These are phyloP conservation scores for Volucella bombylans DNA, from an alignment of 2,888 invertebrate species.

Conservation along the genomic window DNA sequence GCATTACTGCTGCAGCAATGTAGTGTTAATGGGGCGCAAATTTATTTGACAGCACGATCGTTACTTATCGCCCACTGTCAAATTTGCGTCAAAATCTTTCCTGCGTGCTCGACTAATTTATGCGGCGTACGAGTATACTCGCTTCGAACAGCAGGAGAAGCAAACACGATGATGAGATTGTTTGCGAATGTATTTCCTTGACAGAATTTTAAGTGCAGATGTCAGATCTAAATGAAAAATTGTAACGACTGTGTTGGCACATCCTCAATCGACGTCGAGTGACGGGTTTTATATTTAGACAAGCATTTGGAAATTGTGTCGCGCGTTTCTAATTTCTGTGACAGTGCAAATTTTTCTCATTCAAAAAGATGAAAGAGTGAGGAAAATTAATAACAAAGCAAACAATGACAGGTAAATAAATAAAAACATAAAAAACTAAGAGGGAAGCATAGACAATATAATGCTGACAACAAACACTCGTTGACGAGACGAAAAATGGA, in stretches of 20 bases:
- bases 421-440: slow-evolving; percentile 10
- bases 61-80: slow-evolving; percentile 74
- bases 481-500: slow-evolving; percentile 59
- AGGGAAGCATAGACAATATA: slow-evolving; percentile 22
- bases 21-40: slow-evolving; percentile 72
- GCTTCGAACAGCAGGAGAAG: slow-evolving; percentile 17
- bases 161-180: slow-evolving; percentile 50
- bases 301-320: slow-evolving; percentile 62
- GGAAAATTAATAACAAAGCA: slow-evolving; percentile 60
- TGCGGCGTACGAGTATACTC: slow-evolving; percentile 35
- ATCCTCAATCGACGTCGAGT: slow-evolving; percentile 65
- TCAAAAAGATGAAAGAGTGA: slow-evolving; percentile 56
- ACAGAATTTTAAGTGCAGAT: slow-evolving; percentile 72
- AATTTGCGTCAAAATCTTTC: slow-evolving; percentile 72
- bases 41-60: slow-evolving; percentile 72
- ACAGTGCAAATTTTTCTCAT: slow-evolving; percentile 52
- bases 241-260: slow-evolving; percentile 71
- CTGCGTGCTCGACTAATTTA: slow-evolving; percentile 57
- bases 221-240: slow-evolving; percentile 65
- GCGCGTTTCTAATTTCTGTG: slow-evolving; percentile 63
- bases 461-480: slow-evolving; percentile 37
- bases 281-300: slow-evolving; percentile 65
- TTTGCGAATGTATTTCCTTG: slow-evolving; percentile 72
- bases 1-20: slow-evolving; percentile 60
- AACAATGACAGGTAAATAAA: slow-evolving; percentile 60